These are phyloP conservation scores for Aquatica leii DNA, from an alignment of 2,888 invertebrate genomes.

Conservation along the genomic window DNA sequence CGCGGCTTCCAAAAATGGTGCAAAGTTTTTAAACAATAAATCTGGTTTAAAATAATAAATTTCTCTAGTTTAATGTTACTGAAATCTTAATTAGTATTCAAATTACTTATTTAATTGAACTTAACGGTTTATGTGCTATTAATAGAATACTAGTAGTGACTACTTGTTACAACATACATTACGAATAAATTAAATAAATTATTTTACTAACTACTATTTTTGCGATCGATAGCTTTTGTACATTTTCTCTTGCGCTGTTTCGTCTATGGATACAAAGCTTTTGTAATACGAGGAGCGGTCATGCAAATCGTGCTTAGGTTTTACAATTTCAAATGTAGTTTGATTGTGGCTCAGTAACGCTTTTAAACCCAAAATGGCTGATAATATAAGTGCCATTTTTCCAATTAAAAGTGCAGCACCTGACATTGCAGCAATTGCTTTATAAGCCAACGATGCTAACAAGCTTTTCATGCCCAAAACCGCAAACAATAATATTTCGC, in stretches of 20 bases:
- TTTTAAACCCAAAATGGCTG: constrained; percentile 82
- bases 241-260: constrained; percentile 69
- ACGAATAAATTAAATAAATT: not conserved
- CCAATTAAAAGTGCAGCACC: constrained; percentile 84
- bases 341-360: constrained; percentile 76
- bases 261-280: constrained; percentile 14
- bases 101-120: too few relatives aligned
- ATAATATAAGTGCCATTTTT: constrained; percentile 82
- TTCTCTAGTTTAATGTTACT: too few relatives aligned
- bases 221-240: constrained; percentile 63
- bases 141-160: too few relatives aligned
- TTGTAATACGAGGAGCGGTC: constrained; percentile 13
- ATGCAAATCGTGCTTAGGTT: constrained; percentile 77
- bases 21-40: too few relatives aligned
- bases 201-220: not conserved
- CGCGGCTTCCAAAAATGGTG: too few relatives aligned
- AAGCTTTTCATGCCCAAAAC: constrained; percentile 76
- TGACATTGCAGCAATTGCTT: constrained; percentile 78
- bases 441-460: constrained; percentile 77
- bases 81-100: too few relatives aligned
- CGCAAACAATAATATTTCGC: constrained; percentile 72
- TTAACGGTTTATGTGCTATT: too few relatives aligned
- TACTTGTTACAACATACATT: too few relatives aligned
- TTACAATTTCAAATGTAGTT: constrained; percentile 85
- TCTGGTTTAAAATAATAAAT: too few relatives aligned